Percentiles rank a stretch among this genome's conserved stretches.
Evolutionary conservation across 2,888 invertebrate genomes (phyloP).

Genomic region (Cheilosia variabilis): DNA sequence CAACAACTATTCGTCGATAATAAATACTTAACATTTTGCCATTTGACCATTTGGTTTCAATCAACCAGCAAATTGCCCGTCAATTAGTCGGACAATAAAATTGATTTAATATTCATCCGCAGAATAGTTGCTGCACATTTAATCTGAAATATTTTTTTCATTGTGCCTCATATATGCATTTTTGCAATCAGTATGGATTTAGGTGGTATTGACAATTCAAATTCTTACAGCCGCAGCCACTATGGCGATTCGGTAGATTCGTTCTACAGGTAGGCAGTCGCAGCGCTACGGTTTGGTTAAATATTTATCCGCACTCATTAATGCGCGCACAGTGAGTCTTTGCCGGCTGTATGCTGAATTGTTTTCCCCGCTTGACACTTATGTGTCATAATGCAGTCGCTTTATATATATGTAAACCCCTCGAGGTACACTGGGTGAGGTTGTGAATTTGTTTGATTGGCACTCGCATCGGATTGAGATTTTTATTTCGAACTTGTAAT

Average conservation of each 20-base stretch:
- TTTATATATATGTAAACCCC: conserved; percentile 52
- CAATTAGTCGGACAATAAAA: conserved; percentile 72
- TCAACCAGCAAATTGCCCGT: conserved; percentile 67
- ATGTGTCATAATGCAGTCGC: conserved; percentile 67
- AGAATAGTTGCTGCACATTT: conserved; percentile 37
- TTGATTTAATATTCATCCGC: conserved; percentile 68
- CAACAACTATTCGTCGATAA: conserved; percentile 34
- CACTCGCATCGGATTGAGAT: conserved; percentile 51
- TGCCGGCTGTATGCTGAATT: conserved; percentile 24
- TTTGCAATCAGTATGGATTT: conserved; percentile 63
- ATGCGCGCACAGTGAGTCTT: conserved; percentile 35
- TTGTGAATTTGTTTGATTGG: conserved; percentile 63
- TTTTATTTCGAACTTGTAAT: conserved; percentile 35
- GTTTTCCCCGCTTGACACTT: conserved; percentile 49
- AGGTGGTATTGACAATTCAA: conserved; percentile 56
- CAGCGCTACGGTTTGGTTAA: conserved; percentile 31
- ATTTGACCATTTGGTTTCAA: conserved; percentile 49
- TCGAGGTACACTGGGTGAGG: conserved; percentile 31
- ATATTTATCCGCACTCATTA: conserved; percentile 67
- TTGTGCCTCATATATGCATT: conserved; percentile 23
- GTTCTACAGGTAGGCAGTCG: conserved; percentile 39
- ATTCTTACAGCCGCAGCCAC: conserved; percentile 8
- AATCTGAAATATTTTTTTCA: conserved; percentile 15
- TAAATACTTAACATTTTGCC: conserved; percentile 57
- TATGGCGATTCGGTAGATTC: neutral